Evolutionary conservation across 2,113 vertebrate genomes (phyloP), one percentile per base, ranked within the genome.

Genomic region (Kryptolebias marmoratus): DNA sequence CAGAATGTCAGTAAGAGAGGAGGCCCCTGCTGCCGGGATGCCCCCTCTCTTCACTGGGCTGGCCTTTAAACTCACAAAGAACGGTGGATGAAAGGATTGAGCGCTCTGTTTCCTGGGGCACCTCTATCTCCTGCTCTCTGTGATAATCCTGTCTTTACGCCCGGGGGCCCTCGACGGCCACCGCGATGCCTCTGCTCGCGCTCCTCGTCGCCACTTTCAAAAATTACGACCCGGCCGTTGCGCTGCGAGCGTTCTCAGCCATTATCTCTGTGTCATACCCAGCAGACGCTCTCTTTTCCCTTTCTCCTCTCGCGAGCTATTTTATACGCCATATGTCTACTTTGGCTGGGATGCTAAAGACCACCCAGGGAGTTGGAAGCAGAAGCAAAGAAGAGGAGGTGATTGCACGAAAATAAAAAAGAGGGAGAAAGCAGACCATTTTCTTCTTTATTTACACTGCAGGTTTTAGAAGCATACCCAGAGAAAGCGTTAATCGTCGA

Each of bases 61-160:
- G 87, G 71, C 80, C 82, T 88, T 85, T 82, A 72, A 71, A 78
- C 64, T 75, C 63, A 59, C 72, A 74, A 70, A 84, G 81, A 87
- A 74, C 56, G 71, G 71, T 28, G 75, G 81, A 89, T 84, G 69
- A 88, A 87, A 90, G 67, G 66, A 75, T 66, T 52, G 80, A 68
- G 73, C 66, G 1, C 68, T 74, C 58, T 30, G 71, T 80, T 79
- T 89, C 81, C 80, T 31, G 68, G 84, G 86, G 82, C 77, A 57
- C 48, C 76, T 64, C 81, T 69, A 73, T 87, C 72, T 82, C 68
- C 70, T 65, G 54, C 84, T 84, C 84, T 68, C 77, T 85, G 79
- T 79, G 77, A 82, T 90, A 75, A 75, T 79, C 73, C 80, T 12
- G 60, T 76, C 75, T 86, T 74, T 66, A 66, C 61, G 64, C 68